Evolutionary conservation across 2,113 vertebrate genomes (phyloP).

Genomic region (Chamaea fasciata): DNA sequence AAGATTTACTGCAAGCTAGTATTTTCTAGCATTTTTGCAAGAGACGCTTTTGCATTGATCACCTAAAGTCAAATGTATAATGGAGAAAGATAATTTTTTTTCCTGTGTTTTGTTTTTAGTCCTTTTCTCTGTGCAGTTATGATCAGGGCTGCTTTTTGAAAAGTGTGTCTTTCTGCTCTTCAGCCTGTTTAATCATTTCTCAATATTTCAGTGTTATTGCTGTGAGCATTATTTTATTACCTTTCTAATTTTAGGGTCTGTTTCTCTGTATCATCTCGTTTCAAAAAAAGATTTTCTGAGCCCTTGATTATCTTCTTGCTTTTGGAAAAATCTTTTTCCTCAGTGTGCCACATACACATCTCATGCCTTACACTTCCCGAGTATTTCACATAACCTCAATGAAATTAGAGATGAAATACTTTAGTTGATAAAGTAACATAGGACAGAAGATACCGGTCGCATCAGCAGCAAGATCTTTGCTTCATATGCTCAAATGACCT

Average conservation of each 20-base stretch:
- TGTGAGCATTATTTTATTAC: neutral
- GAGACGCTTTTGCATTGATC: neutral
- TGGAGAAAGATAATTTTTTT: neutral
- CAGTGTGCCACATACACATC: neutral
- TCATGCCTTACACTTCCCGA: neutral
- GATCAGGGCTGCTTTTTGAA: neutral
- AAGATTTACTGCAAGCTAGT: neutral
- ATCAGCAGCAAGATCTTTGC: neutral
- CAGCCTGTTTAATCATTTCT: neutral
- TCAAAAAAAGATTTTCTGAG: neutral
- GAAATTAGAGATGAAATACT: neutral
- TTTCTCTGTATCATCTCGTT: neutral
- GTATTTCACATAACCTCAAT: neutral
- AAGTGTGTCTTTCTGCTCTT: neutral
- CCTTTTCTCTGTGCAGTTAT: neutral
- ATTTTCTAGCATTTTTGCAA: neutral
- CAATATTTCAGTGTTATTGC: neutral
- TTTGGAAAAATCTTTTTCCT: neutral
- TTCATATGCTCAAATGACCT: neutral
- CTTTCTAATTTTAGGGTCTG: neutral
- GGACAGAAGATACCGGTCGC: neutral
- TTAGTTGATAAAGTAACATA: neutral
- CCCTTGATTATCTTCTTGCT: neutral
- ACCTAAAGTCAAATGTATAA: neutral
- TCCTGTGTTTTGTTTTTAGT: neutral